Base-by-base conservation (phyloP, 2,113 vertebrate genomes). In the Prionailurus viverrinus region DNA sequence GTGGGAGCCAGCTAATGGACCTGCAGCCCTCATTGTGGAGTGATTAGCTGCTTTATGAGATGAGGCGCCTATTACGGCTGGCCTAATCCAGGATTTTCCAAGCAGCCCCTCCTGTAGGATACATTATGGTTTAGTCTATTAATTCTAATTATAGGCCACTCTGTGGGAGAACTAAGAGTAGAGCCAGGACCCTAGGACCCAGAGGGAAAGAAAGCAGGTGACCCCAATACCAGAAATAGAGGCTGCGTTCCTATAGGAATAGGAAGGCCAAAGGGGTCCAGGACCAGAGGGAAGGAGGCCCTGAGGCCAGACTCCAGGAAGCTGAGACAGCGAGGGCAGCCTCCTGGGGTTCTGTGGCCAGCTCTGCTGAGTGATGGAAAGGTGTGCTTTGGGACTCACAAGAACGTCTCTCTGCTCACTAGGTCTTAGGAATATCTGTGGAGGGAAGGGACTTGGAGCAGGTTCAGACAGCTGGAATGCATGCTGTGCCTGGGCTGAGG, bases 41-140 rank as follows among this genome's bases (percentile, higher is more conserved):
- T 86, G 96, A 97, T 95, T 95, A 97, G 91, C 85, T 87, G 91
- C 71, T 96, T 98, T 98, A 97, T 96, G 93, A 95, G 97, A 91
- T 33, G 79, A 95, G 91, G 93, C 4, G 39, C 88, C 95, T 94
- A 94, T 93, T 87, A 95, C 65, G 89, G 58, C 74, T 81, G 95
- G 96, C 81, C 87, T 97, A 89, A 88, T 95, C 92, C 87, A 29
- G 95, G 96, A 92, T 95, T 91, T 96, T 90, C 82, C 36, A 88
- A 95, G 95, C 45, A 63, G 97, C 96, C 89, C 85, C 95, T 97
- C 93, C 96, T 97, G 92, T 48, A 95, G 97, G 87, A 89, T 78
- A 93, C 13, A 68, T 79, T 90, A 97, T 83, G 81, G 82, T 91
- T 94, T 91, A 86, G 68, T 89, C 94, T 97, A 93, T 98, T 98